phyloP scores from a whole-genome alignment of 2,797 vertebrate genomes.

The Gallirallus australis region DNA sequence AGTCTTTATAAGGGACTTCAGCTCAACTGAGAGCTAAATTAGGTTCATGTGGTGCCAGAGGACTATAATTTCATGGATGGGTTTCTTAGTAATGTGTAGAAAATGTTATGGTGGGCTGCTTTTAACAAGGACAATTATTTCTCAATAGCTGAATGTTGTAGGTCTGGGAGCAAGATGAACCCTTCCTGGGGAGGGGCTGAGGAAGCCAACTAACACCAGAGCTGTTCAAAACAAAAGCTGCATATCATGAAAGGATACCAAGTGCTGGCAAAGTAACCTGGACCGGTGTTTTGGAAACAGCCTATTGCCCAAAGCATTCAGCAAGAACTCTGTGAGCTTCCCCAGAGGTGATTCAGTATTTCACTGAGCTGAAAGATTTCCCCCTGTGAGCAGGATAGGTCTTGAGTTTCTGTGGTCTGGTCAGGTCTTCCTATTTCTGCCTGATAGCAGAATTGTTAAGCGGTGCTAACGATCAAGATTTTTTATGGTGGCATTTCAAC shows the following conservation, averaged over 20 bases:
- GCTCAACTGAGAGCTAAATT: constrained; percentile 18
- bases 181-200: neutral
- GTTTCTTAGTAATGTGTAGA: constrained; percentile 37
- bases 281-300: neutral
- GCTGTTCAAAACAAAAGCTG: constrained; percentile 1
- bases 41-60: neutral
- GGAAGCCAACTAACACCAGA: neutral
- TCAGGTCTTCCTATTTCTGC: neutral
- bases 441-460: neutral
- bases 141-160: neutral
- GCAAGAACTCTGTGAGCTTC: neutral
- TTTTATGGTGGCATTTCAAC: neutral
- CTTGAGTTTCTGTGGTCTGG: neutral
- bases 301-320: neutral
- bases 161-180: neutral
- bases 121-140: constrained; percentile 33
- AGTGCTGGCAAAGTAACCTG: neutral
- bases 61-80: constrained; percentile 47
- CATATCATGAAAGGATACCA: accelerated
- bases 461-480: neutral
- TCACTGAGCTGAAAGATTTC: neutral
- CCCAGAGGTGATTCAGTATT: neutral
- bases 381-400: neutral
- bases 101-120: constrained; percentile 53
- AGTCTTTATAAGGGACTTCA: constrained; percentile 52